phyloP scores from a whole-genome alignment of 2,888 invertebrate genomes.

The Dryobota labecula region DNA sequence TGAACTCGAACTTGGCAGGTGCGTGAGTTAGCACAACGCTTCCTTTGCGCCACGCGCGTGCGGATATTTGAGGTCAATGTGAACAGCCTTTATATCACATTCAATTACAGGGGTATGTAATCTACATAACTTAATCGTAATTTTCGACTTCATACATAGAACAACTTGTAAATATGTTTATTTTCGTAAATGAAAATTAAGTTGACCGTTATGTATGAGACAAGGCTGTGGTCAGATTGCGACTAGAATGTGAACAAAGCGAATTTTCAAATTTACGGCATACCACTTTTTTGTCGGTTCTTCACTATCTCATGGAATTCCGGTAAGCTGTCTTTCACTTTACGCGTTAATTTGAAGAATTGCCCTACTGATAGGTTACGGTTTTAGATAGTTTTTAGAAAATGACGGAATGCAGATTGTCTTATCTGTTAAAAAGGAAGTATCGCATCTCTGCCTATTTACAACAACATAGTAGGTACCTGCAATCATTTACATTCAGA shows the following conservation, averaged over 20 bases:
- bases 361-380: background rate
- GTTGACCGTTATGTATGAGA: background rate
- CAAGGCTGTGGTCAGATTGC: background rate
- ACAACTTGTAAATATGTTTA: background rate
- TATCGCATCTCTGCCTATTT: no score
- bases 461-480: no score
- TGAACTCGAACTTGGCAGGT: slow-evolving; percentile 47
- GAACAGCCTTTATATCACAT: slow-evolving; percentile 8
- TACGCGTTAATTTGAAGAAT: background rate
- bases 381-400: background rate
- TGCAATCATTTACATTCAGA: no score
- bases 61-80: slow-evolving; percentile 52
- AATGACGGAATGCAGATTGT: background rate
- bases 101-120: slow-evolving; percentile 14
- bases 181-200: no score
- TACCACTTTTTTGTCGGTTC: no score
- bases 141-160: background rate
- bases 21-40: slow-evolving; percentile 32
- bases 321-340: background rate
- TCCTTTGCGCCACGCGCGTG: slow-evolving; percentile 28
- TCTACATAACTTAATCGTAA: slow-evolving; percentile 31
- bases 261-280: background rate
- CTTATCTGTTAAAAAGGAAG: background rate
- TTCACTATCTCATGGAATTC: background rate
- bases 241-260: background rate